These are phyloP conservation scores for Oncorhynchus nerka DNA, from an alignment of 2,113 vertebrate species.

Conservation along the genomic window DNA sequence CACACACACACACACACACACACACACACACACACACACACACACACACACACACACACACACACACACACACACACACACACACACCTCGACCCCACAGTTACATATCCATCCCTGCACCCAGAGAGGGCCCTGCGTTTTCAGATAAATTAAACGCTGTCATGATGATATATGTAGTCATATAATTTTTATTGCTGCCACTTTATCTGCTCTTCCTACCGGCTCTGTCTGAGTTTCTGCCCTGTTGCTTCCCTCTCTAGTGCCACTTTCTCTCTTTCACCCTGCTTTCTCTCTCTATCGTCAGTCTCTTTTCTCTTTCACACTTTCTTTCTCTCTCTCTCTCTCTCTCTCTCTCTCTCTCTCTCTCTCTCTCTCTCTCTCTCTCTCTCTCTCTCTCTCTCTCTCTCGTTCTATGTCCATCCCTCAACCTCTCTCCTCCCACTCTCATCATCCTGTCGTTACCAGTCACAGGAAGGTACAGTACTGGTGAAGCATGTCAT, in stretches of 20 bases:
- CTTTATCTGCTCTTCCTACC: constrained; percentile 45
- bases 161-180: constrained; percentile 53
- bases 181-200: constrained; percentile 49
- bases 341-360: too few relatives aligned
- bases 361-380: too few relatives aligned
- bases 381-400: too few relatives aligned
- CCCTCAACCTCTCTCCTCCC: not conserved
- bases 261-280: not conserved
- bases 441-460: constrained; percentile 27
- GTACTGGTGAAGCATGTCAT: not conserved
- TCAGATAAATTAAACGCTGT: constrained; percentile 45
- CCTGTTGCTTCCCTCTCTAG: constrained; percentile 15
- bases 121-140: constrained; percentile 32
- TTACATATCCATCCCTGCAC: constrained; percentile 22
- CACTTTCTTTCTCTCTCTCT: not conserved
- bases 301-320: not conserved
- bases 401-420: not conserved
- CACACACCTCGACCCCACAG: constrained; percentile 4
- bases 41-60: too few relatives aligned
- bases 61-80: not conserved
- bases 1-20: too few relatives aligned
- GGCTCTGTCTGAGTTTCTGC: constrained; percentile 28
- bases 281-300: not conserved
- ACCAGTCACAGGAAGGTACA: constrained; percentile 20
- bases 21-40: too few relatives aligned